Percentiles rank a stretch among this genome's conserved stretches.
phyloP scores from a whole-genome alignment of 23 tunicate genomes.

The Corella eumyota region DNA sequence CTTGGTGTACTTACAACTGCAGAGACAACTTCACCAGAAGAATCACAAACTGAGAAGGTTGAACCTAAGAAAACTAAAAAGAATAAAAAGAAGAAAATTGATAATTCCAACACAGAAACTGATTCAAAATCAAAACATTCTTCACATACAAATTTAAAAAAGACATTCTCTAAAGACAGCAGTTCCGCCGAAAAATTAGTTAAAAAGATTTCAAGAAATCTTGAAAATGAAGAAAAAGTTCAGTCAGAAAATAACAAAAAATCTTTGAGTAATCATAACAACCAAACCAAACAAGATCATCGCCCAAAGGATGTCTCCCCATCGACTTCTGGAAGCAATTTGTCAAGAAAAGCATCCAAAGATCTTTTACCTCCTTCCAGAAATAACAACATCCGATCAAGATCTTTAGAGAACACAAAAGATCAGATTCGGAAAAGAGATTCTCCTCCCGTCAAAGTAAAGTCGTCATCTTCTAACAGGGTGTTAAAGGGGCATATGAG shows the following conservation, averaged over 20 bases:
- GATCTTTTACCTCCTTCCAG: background rate
- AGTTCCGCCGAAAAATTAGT: background rate
- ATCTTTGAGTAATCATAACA: too few relatives aligned
- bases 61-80: slow-evolving; percentile 43
- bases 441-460: background rate
- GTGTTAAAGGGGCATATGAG: too few relatives aligned
- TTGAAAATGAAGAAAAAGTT: too few relatives aligned
- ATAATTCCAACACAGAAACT: slow-evolving; percentile 6
- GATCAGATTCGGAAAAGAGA: background rate
- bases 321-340: too few relatives aligned
- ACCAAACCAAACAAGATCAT: background rate
- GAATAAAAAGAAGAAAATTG: slow-evolving; percentile 21
- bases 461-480: background rate
- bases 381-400: too few relatives aligned
- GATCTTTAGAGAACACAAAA: background rate
- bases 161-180: background rate
- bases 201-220: too few relatives aligned
- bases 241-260: too few relatives aligned
- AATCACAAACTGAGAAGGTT: slow-evolving; percentile 7
- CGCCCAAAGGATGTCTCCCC: background rate
- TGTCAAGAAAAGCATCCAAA: too few relatives aligned
- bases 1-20: slow-evolving; percentile 38
- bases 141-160: too few relatives aligned
- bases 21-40: background rate
- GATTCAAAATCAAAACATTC: too few relatives aligned